phyloP scores from a whole-genome alignment of 2,888 invertebrate genomes.

The Heliconius ethilla region DNA sequence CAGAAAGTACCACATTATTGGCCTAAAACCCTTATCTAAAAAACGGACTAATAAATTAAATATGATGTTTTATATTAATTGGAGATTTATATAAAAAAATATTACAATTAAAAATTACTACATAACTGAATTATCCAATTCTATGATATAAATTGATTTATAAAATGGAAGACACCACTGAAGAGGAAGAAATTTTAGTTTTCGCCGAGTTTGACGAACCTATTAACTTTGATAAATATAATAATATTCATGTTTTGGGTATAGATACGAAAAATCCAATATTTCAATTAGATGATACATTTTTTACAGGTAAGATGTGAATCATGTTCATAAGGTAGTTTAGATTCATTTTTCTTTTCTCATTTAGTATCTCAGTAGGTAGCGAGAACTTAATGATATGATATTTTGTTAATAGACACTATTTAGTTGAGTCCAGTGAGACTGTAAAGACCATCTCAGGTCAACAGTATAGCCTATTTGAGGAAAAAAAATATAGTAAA shows the following conservation, averaged over 20 bases:
- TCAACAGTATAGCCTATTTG: no score
- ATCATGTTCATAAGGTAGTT: neutral
- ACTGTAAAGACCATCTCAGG: no score
- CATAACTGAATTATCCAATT: neutral
- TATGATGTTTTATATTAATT: no score
- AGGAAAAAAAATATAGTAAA: neutral
- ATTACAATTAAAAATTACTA: neutral
- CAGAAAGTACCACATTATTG: neutral
- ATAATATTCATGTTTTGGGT: constrained; percentile 82
- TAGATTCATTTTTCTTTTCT: neutral
- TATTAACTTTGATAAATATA: constrained; percentile 74
- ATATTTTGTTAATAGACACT: neutral
- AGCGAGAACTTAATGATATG: neutral
- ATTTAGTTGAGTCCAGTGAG: neutral
- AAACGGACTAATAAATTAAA: neutral
- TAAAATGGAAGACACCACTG: constrained; percentile 48
- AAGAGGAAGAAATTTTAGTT: constrained; percentile 82
- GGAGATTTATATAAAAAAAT: neutral
- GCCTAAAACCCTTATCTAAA: neutral
- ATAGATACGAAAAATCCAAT: constrained; percentile 84
- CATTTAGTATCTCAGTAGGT: neutral
- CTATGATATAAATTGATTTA: neutral
- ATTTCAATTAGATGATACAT: constrained; percentile 85
- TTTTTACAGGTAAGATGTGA: constrained; percentile 78
- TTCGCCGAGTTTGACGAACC: constrained; percentile 83